Base-by-base conservation (phyloP, 2,797 vertebrate genomes). In the Selene dorsalis region DNA sequence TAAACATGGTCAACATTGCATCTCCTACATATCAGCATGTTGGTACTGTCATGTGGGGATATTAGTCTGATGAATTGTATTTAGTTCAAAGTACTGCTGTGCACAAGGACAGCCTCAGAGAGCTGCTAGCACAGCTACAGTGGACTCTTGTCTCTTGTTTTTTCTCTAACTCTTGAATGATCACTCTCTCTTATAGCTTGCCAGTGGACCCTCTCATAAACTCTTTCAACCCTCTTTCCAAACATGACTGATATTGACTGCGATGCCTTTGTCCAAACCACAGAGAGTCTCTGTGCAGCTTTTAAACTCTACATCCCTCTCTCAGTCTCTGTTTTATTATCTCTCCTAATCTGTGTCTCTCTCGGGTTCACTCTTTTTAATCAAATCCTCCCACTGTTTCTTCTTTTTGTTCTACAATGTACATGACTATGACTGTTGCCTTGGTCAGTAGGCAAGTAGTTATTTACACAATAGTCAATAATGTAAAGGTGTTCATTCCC, bases 261-360 rank as follows among this genome's bases (percentile, higher is more conserved):
- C n/a, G n/a, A n/a, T n/a, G n/a, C n/a, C n/a, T 22, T 66, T 43
- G 13, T 80, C 41, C 63, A 84, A 75, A 82, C 77, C 28, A 80
- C 39, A 75, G 14, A 59, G 11, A 52, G 66, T 73, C 26, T 79
- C 55, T 76, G 56, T 65, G 35, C 20, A 68, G 12, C 55, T 74
- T 71, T 61, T 59, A 13, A 67, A 48, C 66, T 63, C 70, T 38
- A 16, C 41, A 62, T 35, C 53, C 9, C 28, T 30, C 6, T 57
- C 69, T 73, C 26, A 55, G 6, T 71, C 53, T 62, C 17, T 22
- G 11, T 47, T 61, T 78, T 17, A 65, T 71, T 32, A 18, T 30
- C 30, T 74, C 41, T 75, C 12, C 60, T 32, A 18, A 47, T 79
- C 70, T 65, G 57, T 70, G 57, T 70, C 4, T 61, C 41, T 77